Base-by-base conservation (phyloP, 2,797 vertebrate species). In the Platyrinchus mystaceus region DNA sequence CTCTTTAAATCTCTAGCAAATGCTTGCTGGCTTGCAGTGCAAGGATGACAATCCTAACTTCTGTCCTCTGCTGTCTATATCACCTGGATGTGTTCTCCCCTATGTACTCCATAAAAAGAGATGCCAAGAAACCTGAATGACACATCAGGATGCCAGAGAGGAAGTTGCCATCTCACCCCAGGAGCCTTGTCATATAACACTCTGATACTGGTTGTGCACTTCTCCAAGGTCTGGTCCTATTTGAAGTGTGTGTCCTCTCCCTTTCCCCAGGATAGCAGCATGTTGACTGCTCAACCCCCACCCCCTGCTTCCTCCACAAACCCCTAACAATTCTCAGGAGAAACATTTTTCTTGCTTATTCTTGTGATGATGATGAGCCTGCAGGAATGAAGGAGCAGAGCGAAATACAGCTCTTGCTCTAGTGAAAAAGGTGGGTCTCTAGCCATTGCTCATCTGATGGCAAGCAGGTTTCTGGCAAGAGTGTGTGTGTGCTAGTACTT, bases 391-490 rank as follows among this genome's bases (percentile, higher is more conserved):
- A 84, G 85, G 50, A 78, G 67, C 84, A 94, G 70, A 79, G 62
- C 2, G 15, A 91, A 92, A 94, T 43, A 41, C 76, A 34, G 67
- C 34, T 74, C 24, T 75, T 44, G 21, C 36, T 94, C 46, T 68
- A 68, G 71, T 75, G 23, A 66, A 94, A 89, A 82, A 87, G 62
- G 82, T 21, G 63, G 53, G 18, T 93, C 80, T 93, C 53, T 70
- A 95, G 91, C 87, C 39, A 32, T 84, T 94, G 84, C 89, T 94
- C 76, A 93, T 96, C 89, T 56, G 81, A 96, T 74, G 78, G 70
- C 85, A 89, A 88, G 92, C 89, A 97, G 93, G 74, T 91, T 97
- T 85, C 95, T 95, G 95, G 96, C 92, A 93, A 89, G 87, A 70
- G 59, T 9, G 21, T 87, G 62, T 76, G 47, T 70, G 53, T 70